phyloP scores from a whole-genome alignment of 1,140 invertebrate genomes.

The Manduca sexta region DNA sequence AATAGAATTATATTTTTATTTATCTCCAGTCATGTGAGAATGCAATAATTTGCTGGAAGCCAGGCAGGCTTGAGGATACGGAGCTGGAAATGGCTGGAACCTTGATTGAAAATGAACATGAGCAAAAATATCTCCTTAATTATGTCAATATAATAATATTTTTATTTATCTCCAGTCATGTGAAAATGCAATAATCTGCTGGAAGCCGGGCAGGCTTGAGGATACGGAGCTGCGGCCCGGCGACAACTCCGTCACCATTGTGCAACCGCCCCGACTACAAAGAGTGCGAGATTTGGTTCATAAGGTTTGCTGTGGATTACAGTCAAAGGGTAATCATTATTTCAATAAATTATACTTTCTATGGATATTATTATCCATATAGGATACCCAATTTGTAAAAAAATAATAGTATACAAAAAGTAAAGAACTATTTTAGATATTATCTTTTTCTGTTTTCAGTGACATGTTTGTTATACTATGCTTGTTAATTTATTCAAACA shows the following conservation, averaged over 20 bases:
- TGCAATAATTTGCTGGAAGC: constrained; percentile 97
- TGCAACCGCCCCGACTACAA: constrained; percentile 95
- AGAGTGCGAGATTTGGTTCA: constrained; percentile 99
- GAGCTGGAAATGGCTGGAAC: too few relatives aligned
- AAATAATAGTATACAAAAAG: too few relatives aligned
- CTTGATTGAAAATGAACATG: too few relatives aligned
- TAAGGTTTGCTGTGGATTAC: constrained; percentile 94
- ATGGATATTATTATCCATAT: too few relatives aligned
- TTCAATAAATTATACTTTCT: too few relatives aligned
- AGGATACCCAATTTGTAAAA: too few relatives aligned
- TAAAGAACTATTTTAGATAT: too few relatives aligned
- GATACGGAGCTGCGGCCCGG: constrained; percentile 80
- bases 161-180: constrained; percentile 91
- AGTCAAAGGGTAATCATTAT: constrained; percentile 83
- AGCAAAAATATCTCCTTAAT: too few relatives aligned
- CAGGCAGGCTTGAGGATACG: constrained; percentile 78
- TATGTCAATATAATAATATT: too few relatives aligned
- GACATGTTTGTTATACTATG: too few relatives aligned
- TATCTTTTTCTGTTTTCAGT: too few relatives aligned
- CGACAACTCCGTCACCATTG: constrained; percentile 83
- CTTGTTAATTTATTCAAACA: too few relatives aligned
- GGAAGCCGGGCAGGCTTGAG: constrained; percentile 86
- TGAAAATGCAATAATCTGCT: constrained; percentile 98
- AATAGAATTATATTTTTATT: constrained; percentile 63
- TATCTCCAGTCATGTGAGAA: constrained; percentile 99